Conservation (phyloP, 2,888 invertebrate genomes). For the Axea sp. region DNA sequence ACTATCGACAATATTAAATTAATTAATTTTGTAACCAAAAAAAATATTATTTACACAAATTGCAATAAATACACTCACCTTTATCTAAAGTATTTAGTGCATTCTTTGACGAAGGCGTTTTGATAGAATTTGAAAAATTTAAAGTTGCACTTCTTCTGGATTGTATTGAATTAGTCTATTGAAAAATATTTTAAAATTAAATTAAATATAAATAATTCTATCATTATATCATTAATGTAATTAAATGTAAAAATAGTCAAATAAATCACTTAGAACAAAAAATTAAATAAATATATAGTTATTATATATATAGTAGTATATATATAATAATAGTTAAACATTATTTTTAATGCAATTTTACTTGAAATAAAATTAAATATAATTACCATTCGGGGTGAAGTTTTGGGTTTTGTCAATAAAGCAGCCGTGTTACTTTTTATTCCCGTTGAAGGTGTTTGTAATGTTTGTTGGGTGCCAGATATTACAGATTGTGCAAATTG, state of each 20-base stretch:
- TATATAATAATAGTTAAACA: too few relatives aligned
- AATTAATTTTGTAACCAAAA: too few relatives aligned
- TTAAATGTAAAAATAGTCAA: too few relatives aligned
- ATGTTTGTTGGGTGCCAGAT: slow-evolving; percentile 6
- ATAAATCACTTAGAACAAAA: too few relatives aligned
- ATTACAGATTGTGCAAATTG: slow-evolving; percentile 41
- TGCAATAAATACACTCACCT: slow-evolving; percentile 29
- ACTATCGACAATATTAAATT: too few relatives aligned
- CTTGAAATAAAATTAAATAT: too few relatives aligned
- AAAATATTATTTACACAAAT: too few relatives aligned
- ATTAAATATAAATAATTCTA: background rate
- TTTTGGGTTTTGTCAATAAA: slow-evolving; percentile 59
- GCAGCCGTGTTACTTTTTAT: slow-evolving; percentile 41
- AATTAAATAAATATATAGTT: too few relatives aligned
- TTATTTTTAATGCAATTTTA: too few relatives aligned
- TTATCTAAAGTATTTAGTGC: slow-evolving; percentile 23
- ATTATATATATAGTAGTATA: too few relatives aligned
- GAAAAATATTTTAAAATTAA: slow-evolving; percentile 1
- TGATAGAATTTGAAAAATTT: slow-evolving; percentile 31
- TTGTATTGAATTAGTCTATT: slow-evolving; percentile 32
- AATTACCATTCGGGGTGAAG: slow-evolving; percentile 56
- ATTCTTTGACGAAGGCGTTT: slow-evolving; percentile 40
- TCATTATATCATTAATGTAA: too few relatives aligned
- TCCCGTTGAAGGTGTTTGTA: slow-evolving; percentile 43
- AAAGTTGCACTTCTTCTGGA: slow-evolving; percentile 31